Percentiles rank a stretch among this genome's conserved stretches.
Conservation (phyloP, 1,140 invertebrate species). For the Proales similis region DNA sequence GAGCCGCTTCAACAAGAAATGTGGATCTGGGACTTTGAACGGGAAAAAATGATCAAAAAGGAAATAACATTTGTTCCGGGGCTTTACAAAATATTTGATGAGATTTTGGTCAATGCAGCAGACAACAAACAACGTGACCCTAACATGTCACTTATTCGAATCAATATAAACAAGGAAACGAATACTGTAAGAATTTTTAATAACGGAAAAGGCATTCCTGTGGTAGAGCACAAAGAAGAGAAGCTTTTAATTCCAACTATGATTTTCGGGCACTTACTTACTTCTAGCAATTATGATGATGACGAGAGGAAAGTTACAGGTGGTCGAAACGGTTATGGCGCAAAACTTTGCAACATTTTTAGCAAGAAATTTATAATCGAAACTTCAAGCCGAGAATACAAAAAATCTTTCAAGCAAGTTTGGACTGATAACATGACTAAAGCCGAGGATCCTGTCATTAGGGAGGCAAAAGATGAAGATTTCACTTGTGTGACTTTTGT, state of each 20-base stretch:
- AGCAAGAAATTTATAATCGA: conserved; percentile 94
- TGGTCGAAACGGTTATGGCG: conserved; percentile 96
- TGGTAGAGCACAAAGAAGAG: conserved; percentile 91
- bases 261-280: conserved; percentile 97
- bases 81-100: conserved; percentile 99
- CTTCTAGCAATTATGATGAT: conserved; percentile 98
- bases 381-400: conserved; percentile 79
- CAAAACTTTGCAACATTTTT: conserved; percentile 99
- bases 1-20: conserved; percentile 68
- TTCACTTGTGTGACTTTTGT: conserved; percentile 90
- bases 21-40: conserved; percentile 84
- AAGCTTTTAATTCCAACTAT: conserved; percentile 98
- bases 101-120: conserved; percentile 96
- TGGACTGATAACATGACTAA: conserved; percentile 94
- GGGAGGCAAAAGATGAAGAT: conserved; percentile 66
- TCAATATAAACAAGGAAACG: conserved; percentile 86
- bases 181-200: conserved; percentile 93
- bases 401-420: conserved; percentile 80
- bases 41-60: conserved; percentile 68
- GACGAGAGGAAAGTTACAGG: conserved; percentile 86
- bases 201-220: conserved; percentile 95
- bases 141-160: conserved; percentile 88
- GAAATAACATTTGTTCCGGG: conserved; percentile 92
- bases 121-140: conserved; percentile 96
- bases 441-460: conserved; percentile 74